Evolutionary conservation across 2,797 vertebrate species (phyloP).

Genomic region (Nannoperca australis): DNA sequence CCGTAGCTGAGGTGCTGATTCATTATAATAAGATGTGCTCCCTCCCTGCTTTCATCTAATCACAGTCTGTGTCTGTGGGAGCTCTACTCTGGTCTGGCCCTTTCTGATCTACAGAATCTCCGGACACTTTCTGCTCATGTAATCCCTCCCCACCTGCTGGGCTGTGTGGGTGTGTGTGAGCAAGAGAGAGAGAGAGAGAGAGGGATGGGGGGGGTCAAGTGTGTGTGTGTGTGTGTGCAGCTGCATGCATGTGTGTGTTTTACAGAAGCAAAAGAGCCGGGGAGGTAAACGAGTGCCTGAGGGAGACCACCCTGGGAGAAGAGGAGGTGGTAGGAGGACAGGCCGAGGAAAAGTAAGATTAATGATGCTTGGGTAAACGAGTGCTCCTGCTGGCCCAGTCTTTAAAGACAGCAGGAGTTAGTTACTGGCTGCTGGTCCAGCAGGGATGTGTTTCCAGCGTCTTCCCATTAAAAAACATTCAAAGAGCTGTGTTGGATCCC

Average conservation of each 20-base stretch:
- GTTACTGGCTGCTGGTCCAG: constrained; percentile 74
- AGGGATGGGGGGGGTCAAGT: no score
- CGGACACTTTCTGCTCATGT: constrained; percentile 41
- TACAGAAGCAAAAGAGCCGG: constrained; percentile 53
- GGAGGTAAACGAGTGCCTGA: constrained; percentile 73
- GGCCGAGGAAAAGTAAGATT: constrained; percentile 83
- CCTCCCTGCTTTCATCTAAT: constrained; percentile 42
- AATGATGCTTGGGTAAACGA: constrained; percentile 81
- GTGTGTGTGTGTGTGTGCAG: neutral
- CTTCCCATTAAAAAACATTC: constrained; percentile 69
- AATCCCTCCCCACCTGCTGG: constrained; percentile 29
- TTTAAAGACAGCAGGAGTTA: constrained; percentile 79
- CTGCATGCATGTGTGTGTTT: constrained; percentile 35
- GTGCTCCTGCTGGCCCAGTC: constrained; percentile 75
- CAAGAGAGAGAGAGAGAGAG: constrained; percentile 3
- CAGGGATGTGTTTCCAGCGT: constrained; percentile 61
- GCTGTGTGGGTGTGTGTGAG: constrained; percentile 15
- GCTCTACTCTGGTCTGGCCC: constrained; percentile 10
- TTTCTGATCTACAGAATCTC: constrained; percentile 43
- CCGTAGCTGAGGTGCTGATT: constrained; percentile 28
- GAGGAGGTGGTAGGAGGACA: constrained; percentile 77
- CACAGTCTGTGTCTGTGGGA: constrained; percentile 31
- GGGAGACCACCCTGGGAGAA: constrained; percentile 79
- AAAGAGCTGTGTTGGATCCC: constrained; percentile 41
- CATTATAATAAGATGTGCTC: constrained; percentile 28